Conservation (phyloP, 2,797 vertebrate genomes). For the Psittacula echo region DNA sequence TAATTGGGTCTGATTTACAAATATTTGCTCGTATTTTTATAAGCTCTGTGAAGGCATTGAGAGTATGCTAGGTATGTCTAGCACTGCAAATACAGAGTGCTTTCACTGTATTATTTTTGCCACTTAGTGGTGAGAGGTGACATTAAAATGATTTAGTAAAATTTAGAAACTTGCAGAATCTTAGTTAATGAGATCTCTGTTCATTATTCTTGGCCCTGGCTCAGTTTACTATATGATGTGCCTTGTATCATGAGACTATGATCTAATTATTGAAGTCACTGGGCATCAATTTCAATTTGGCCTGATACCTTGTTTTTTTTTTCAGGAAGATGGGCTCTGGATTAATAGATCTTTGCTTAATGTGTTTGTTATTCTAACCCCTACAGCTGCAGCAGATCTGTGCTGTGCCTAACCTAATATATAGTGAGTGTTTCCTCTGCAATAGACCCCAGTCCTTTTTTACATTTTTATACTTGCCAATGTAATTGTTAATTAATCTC, state of each 20-base stretch:
- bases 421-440: neutral
- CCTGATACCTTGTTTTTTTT: neutral
- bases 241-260: neutral
- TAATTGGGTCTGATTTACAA: constrained; percentile 30
- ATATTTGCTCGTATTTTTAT: constrained; percentile 36
- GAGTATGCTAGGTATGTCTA: constrained; percentile 22
- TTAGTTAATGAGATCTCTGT: constrained; percentile 42
- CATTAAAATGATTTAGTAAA: constrained; percentile 56
- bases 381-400: neutral
- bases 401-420: neutral
- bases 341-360: neutral
- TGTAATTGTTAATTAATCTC: neutral
- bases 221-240: constrained; percentile 19
- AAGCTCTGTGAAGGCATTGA: neutral
- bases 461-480: neutral
- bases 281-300: neutral
- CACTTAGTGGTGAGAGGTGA: constrained; percentile 29
- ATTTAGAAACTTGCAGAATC: constrained; percentile 45
- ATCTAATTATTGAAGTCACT: constrained; percentile 41
- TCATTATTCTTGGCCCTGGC: constrained; percentile 36
- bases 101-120: constrained; percentile 59
- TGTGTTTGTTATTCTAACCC: neutral
- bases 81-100: constrained; percentile 20
- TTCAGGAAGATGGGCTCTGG: neutral
- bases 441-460: neutral